Percentiles rank a stretch among this genome's conserved stretches.
These are phyloP conservation scores for Lepisosteus osseus DNA, from an alignment of 2,113 vertebrate genomes.

Conservation along the genomic window DNA sequence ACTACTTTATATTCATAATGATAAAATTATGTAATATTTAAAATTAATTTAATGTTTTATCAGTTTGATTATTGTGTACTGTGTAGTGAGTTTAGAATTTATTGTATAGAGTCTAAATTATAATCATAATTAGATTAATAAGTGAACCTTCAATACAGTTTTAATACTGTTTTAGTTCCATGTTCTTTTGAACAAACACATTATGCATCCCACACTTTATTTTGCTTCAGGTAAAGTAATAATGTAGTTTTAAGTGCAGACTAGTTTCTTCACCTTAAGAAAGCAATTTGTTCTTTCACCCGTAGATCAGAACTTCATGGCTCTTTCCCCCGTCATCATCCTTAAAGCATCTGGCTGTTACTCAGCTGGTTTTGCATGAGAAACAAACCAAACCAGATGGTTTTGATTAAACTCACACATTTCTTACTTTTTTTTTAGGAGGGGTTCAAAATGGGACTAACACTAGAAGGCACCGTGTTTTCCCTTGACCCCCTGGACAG, in stretches of 20 bases:
- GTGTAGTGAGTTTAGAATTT: too few relatives aligned
- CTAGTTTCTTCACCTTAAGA: background rate
- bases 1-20: too few relatives aligned
- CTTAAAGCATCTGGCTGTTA: background rate
- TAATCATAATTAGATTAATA: too few relatives aligned
- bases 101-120: too few relatives aligned
- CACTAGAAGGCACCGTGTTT: slow-evolving; percentile 93
- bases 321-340: background rate
- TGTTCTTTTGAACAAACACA: too few relatives aligned
- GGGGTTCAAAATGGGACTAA: slow-evolving; percentile 99
- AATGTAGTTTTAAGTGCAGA: background rate
- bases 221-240: background rate
- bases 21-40: too few relatives aligned
- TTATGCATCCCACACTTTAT: background rate
- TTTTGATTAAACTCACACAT: background rate
- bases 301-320: background rate
- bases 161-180: too few relatives aligned
- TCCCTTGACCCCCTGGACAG: slow-evolving; percentile 89
- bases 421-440: slow-evolving; percentile 76
- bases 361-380: background rate
- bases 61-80: too few relatives aligned
- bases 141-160: too few relatives aligned
- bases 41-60: too few relatives aligned
- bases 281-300: background rate
- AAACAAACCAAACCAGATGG: background rate